phyloP scores from a whole-genome alignment of 2,888 invertebrate genomes.

The Furcula furcula region DNA sequence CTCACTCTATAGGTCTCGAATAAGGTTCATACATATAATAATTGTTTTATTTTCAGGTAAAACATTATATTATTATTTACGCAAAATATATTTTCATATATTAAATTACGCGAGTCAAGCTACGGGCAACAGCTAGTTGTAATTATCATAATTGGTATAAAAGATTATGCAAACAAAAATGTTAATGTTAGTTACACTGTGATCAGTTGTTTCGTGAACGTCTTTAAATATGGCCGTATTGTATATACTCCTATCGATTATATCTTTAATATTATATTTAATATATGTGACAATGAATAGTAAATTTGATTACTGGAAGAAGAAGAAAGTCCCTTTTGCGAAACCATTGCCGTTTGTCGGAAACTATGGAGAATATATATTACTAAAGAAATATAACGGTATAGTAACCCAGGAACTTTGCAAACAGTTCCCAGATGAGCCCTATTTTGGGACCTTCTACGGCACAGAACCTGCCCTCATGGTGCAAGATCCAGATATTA shows the following conservation, averaged over 20 bases:
- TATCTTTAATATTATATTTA: constrained; percentile 7
- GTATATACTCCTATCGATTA: background rate
- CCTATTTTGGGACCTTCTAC: constrained; percentile 53
- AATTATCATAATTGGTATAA: too few relatives aligned
- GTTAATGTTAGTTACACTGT: too few relatives aligned
- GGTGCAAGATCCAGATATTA: constrained; percentile 49
- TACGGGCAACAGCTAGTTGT: too few relatives aligned
- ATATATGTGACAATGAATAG: constrained; percentile 29
- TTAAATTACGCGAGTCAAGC: too few relatives aligned
- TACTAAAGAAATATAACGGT: constrained; percentile 35
- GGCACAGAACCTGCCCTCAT: constrained; percentile 59
- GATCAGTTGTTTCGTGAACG: too few relatives aligned
- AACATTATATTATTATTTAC: too few relatives aligned
- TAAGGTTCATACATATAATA: too few relatives aligned
- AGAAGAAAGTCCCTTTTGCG: constrained; percentile 38
- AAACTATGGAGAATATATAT: constrained; percentile 46
- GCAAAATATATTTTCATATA: too few relatives aligned
- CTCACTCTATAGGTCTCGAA: too few relatives aligned
- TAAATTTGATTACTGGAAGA: constrained; percentile 51
- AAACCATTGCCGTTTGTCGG: constrained; percentile 49
- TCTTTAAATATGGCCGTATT: constrained; percentile 11
- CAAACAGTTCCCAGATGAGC: constrained; percentile 40
- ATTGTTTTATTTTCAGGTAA: too few relatives aligned
- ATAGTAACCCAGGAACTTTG: constrained; percentile 41
- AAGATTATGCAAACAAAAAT: too few relatives aligned